Base-by-base conservation (phyloP, 2,888 invertebrate genomes). In the Oscheius sp. region DNA sequence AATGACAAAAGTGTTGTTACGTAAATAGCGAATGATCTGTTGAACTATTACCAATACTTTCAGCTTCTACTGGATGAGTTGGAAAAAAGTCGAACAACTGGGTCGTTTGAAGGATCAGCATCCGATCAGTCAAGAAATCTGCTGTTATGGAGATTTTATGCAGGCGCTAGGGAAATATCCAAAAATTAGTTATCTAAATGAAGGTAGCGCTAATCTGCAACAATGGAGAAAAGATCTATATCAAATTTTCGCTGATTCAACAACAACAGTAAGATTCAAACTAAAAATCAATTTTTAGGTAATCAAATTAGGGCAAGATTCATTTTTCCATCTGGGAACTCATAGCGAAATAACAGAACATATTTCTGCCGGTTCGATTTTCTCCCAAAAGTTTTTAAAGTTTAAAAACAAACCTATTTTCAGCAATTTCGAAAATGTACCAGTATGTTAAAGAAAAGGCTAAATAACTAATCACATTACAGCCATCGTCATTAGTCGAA, bases 61-160 rank as follows among this genome's bases (percentile, higher is more conserved):
- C 61, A 75, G 76, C 51, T 73, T 73, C 44, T 74, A 64, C 41
- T 72, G 64, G 45, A 62, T 76, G 56, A 66, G 50, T 9, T 86
- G 47, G 67, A 44, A n/a, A n/a, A 20, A 70, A 38, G 56, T 32
- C 22, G 24, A 51, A 5, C 30, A 59, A 33, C 47, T 71, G 9
- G 28, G 41, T 1, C 68, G 85, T 41, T 77, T 82, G 8, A 79
- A 80, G 14, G 68, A 12, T 6, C 20, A 20, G 17, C 44, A 26
- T 12, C 87, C 49, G 67, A 72, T 44, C 8, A 57, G 45, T 1
- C 86, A 86, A 78, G 88, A 88, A 80, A 86, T 88, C 54, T 87
- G 87, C 80, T 87, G 86, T 32, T 88, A 88, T 78, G 87, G 87
- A 2, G 88, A 88, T 75, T 88, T 88, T 74, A 80, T 88, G 59